Percentiles rank a stretch among this genome's conserved stretches.
phyloP scores from a whole-genome alignment of 2,888 invertebrate species.

The Gonocerus acuteangulatus region DNA sequence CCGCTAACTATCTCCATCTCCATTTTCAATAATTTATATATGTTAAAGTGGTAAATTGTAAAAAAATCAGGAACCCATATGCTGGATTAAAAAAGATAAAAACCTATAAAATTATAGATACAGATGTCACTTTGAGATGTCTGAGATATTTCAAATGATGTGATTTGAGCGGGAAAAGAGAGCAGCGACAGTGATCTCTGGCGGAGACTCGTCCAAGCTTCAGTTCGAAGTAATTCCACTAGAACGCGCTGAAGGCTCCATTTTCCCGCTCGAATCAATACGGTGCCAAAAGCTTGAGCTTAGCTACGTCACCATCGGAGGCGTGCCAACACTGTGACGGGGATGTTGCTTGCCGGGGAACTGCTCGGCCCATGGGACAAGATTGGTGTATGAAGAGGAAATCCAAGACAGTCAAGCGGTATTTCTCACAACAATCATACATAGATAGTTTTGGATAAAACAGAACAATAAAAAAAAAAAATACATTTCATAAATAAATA shows the following conservation, averaged over 20 bases:
- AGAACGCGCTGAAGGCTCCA: neutral
- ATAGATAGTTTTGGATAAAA: too few species aligned
- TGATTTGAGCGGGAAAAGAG: too few species aligned
- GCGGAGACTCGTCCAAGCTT: neutral
- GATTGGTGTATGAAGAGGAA: constrained; percentile 57
- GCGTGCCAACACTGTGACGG: neutral
- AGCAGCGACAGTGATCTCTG: neutral
- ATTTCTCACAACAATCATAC: neutral
- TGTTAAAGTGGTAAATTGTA: too few species aligned
- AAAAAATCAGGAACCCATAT: too few species aligned
- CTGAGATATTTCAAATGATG: too few species aligned
- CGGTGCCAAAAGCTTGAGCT: constrained; percentile 6
- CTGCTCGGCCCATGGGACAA: constrained; percentile 52
- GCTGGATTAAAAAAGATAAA: too few species aligned
- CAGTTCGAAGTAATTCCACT: neutral
- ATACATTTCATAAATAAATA: too few species aligned
- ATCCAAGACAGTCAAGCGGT: constrained; percentile 39
- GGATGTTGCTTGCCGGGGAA: constrained; percentile 39
- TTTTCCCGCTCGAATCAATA: constrained; percentile 21
- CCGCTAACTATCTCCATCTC: too few species aligned
- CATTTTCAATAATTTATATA: too few species aligned
- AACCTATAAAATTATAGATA: too few species aligned
- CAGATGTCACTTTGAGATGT: too few species aligned
- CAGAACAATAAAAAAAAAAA: too few species aligned
- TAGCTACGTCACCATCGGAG: constrained; percentile 5